Percentiles rank a stretch among this genome's conserved stretches.
Conservation (phyloP, 2,113 vertebrate genomes). For the Melanocharis versteri region DNA sequence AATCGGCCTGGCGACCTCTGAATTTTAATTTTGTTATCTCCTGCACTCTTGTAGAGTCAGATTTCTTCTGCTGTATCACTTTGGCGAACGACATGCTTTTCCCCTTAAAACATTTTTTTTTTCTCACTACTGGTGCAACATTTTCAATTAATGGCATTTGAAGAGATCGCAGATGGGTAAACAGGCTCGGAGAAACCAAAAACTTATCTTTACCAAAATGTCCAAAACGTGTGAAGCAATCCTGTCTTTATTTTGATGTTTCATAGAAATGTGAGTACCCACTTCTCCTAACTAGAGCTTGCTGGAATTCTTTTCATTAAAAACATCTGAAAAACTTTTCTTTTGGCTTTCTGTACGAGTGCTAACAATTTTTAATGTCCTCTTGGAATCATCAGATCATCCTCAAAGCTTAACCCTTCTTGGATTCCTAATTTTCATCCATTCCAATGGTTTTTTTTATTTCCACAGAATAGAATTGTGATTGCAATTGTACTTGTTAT, state of each 20-base stretch:
- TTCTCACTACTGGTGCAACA: neutral
- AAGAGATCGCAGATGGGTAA: slow-evolving; percentile 21
- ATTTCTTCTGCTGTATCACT: neutral
- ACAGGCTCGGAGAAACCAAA: slow-evolving; percentile 3
- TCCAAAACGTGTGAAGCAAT: neutral
- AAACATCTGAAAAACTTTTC: neutral
- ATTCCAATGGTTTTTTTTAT: neutral
- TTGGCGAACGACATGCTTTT: neutral
- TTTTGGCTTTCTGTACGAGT: neutral
- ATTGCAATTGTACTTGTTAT: neutral
- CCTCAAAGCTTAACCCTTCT: neutral
- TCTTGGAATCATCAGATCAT: neutral
- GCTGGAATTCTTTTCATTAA: neutral
- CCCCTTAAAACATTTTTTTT: neutral
- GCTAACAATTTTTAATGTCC: neutral
- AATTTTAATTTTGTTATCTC: neutral
- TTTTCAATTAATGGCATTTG: neutral
- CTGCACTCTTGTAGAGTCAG: neutral
- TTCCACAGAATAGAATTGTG: neutral
- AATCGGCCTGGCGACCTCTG: neutral
- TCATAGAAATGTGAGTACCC: neutral
- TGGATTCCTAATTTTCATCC: neutral
- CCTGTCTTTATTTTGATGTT: neutral
- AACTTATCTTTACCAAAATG: neutral
- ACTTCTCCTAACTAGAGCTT: neutral